Percentiles rank a stretch among this genome's conserved stretches.
phyloP scores from a whole-genome alignment of 2,888 invertebrate genomes.

The Microctonus aethiopoides region DNA sequence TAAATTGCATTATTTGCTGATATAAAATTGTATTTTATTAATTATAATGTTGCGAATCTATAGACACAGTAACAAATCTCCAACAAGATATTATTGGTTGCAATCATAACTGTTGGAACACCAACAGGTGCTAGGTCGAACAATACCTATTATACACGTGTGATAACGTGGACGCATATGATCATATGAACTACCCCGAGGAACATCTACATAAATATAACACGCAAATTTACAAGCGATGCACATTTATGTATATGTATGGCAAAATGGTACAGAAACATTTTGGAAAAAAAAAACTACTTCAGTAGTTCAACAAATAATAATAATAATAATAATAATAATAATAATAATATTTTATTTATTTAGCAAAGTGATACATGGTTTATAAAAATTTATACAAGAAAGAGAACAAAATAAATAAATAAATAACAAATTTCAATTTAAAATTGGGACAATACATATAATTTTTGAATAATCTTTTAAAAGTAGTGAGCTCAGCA shows the following conservation, averaged over 20 bases:
- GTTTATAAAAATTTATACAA: too few relatives aligned
- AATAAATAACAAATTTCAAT: too few relatives aligned
- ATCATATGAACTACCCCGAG: neutral
- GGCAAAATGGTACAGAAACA: too few relatives aligned
- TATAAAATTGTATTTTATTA: neutral
- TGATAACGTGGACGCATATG: neutral
- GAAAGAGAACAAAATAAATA: too few relatives aligned
- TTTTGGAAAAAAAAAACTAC: neutral
- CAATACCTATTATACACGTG: neutral
- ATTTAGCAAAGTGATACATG: too few relatives aligned
- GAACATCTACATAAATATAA: neutral
- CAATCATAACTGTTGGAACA: neutral
- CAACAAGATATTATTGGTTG: constrained; percentile 6
- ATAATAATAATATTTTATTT: too few relatives aligned
- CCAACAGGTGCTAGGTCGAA: neutral
- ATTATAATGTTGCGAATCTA: neutral
- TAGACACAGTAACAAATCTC: constrained; percentile 55
- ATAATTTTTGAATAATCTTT: too few relatives aligned
- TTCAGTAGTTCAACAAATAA: neutral
- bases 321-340: too few relatives aligned
- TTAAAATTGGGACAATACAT: too few relatives aligned
- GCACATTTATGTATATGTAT: neutral
- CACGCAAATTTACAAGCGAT: neutral
- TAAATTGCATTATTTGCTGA: neutral
- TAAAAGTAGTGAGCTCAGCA: too few relatives aligned